Evolutionary conservation across 2,797 vertebrate species (phyloP).

Genomic region (Halcyon smyrnensis): DNA sequence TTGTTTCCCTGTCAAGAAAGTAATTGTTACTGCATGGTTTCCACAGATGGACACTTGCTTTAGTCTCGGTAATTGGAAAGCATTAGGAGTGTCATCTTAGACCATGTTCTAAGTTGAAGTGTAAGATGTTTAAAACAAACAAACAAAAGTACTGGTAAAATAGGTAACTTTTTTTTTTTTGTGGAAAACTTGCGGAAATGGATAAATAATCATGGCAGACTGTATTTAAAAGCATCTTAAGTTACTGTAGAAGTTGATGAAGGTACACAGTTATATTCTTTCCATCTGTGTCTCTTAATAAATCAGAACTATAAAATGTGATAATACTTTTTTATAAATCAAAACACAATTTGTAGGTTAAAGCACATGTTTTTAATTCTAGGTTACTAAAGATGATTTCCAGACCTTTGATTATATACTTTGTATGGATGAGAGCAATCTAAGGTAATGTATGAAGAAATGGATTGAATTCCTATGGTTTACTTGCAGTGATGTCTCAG

Average conservation of each 20-base stretch:
- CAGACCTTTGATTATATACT: constrained; percentile 91
- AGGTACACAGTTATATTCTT: background rate
- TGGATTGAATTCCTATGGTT: background rate
- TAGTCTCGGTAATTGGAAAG: background rate
- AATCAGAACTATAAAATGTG: background rate
- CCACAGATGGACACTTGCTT: background rate
- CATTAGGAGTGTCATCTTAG: background rate
- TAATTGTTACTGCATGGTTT: background rate
- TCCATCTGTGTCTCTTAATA: background rate
- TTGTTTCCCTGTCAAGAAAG: background rate
- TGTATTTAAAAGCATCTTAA: background rate
- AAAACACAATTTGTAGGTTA: background rate
- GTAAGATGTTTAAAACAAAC: background rate
- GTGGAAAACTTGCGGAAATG: background rate
- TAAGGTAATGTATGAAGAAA: constrained; percentile 83
- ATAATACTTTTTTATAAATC: background rate
- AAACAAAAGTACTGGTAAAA: background rate
- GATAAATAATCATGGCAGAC: background rate
- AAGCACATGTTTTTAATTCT: constrained; percentile 52
- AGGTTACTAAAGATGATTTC: constrained; percentile 96
- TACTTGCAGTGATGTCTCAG: background rate
- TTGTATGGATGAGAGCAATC: constrained; percentile 97
- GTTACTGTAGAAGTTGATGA: background rate
- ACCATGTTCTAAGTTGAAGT: background rate
- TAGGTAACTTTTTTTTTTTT: background rate